phyloP scores from a whole-genome alignment of 92 coral and sea anemone species.

The Bergia puertoricense region DNA sequence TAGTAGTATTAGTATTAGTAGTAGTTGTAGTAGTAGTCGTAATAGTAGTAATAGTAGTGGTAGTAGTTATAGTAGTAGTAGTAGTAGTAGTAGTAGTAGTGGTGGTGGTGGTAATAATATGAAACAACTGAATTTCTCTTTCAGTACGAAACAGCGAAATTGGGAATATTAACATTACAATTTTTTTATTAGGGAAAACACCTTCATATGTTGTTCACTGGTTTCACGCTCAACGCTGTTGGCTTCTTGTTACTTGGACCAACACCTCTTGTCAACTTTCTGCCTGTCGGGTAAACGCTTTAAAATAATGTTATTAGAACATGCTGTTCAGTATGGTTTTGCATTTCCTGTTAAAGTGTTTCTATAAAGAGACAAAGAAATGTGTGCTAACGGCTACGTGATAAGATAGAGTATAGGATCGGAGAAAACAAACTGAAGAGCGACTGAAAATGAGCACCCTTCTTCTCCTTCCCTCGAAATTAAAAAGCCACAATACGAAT shows the following conservation, averaged over 20 bases:
- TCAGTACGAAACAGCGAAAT: neutral
- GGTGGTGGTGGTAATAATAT: neutral
- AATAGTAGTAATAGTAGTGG: neutral
- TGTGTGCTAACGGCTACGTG: no score
- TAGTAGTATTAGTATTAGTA: neutral
- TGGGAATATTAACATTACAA: neutral
- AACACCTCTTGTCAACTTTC: slow-evolving; percentile 5
- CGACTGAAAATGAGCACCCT: no score
- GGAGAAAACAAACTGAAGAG: no score
- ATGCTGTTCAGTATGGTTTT: no score
- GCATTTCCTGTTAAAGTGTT: no score
- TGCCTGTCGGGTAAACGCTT: slow-evolving; percentile 30
- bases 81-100: neutral
- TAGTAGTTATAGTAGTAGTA: neutral
- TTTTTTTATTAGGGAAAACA: slow-evolving; percentile 14
- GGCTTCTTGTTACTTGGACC: slow-evolving; percentile 35
- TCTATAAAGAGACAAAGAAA: no score
- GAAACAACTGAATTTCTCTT: neutral
- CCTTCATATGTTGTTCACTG: slow-evolving; percentile 28
- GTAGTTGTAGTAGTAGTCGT: neutral
- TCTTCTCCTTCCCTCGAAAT: no score
- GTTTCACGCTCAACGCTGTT: slow-evolving; percentile 30
- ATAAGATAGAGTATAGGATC: no score
- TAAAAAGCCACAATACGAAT: no score
- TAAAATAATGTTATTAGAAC: neutral